phyloP scores from a whole-genome alignment of 2,113 vertebrate species.

The Alosa alosa region DNA sequence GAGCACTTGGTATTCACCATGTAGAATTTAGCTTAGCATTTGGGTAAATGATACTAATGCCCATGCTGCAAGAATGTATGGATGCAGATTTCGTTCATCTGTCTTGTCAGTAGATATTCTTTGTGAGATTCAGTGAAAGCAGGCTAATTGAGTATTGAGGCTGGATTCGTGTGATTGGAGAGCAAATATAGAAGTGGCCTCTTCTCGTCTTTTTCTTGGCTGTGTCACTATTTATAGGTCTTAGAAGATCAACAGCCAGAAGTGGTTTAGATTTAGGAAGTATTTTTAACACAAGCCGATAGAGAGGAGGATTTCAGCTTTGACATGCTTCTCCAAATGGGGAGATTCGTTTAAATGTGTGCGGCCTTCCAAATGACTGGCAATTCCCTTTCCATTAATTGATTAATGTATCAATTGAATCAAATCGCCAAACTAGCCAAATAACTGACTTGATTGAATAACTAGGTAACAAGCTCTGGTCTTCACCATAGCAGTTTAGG shows the following conservation, averaged over 20 bases:
- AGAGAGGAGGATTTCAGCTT: constrained; percentile 68
- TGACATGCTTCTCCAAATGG: constrained; percentile 67
- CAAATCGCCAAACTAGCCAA: constrained; percentile 20
- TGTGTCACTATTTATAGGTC: constrained; percentile 23
- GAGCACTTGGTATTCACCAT: neutral
- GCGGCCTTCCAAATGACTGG: constrained; percentile 44
- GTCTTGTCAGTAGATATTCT: neutral
- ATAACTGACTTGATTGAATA: neutral
- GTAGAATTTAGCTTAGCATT: constrained; percentile 8
- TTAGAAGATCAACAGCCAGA: constrained; percentile 62
- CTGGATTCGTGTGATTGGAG: neutral
- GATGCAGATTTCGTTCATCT: neutral
- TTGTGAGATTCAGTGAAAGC: neutral
- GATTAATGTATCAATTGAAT: constrained; percentile 42
- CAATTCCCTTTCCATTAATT: constrained; percentile 25
- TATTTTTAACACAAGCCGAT: constrained; percentile 63
- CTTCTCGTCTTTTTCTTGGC: constrained; percentile 22
- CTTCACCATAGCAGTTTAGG: neutral
- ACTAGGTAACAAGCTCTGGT: neutral
- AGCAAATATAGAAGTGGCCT: constrained; percentile 11
- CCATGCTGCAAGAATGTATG: neutral
- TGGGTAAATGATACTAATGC: neutral
- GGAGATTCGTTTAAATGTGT: constrained; percentile 72
- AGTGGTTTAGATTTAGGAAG: constrained; percentile 56
- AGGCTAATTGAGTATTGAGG: neutral